These are phyloP conservation scores for Cyrtonyx montezumae DNA, from an alignment of 2,113 vertebrate genomes.

Conservation along the genomic window DNA sequence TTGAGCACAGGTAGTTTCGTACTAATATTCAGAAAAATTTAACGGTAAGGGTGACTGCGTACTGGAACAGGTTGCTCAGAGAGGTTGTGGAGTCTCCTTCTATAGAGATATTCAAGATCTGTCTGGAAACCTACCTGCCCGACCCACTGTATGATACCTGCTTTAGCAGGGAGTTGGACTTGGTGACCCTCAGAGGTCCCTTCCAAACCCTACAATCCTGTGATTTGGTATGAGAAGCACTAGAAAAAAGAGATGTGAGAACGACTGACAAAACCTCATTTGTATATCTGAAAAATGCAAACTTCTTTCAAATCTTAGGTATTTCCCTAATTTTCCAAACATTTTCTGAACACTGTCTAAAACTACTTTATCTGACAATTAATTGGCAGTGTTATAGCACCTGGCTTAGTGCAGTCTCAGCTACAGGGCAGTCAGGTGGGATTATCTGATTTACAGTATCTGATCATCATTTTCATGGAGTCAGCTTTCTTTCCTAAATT, in stretches of 20 bases:
- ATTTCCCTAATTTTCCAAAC: not conserved
- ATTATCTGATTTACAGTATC: not conserved
- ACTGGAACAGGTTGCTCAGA: no score
- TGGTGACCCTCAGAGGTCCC: no score
- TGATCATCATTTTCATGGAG: not conserved
- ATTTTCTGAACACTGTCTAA: not conserved
- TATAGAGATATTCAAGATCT: no score
- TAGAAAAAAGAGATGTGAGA: not conserved
- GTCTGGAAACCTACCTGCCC: no score
- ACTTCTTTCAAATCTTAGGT: not conserved
- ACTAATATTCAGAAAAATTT: no score
- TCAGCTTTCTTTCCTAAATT: not conserved
- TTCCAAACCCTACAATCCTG: no score
- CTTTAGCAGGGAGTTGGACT: no score
- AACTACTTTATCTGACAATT: not conserved
- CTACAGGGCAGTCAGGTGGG: not conserved
- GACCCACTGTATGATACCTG: no score
- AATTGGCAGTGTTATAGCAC: not conserved
- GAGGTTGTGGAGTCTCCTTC: no score
- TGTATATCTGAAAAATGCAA: not conserved
- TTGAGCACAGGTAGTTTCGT: no score
- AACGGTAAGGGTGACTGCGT: no score
- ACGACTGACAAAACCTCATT: not conserved
- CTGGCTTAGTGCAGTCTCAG: not conserved
- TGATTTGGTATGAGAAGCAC: no score